Conservation (phyloP, 2,888 invertebrate genomes). For the Cantharis rufa region DNA sequence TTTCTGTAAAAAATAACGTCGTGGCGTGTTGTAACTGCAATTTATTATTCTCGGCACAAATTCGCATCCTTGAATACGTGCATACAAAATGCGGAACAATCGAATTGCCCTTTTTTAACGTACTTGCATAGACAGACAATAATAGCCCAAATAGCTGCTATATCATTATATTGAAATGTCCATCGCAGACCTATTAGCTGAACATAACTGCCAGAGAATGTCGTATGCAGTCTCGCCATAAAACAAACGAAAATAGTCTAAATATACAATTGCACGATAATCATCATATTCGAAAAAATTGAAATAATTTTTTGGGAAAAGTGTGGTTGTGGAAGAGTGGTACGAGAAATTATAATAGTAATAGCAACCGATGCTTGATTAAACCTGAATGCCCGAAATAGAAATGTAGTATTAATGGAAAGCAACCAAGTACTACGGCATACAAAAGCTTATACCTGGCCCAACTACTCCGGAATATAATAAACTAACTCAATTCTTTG, state of each 20-base stretch:
- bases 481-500: constrained; percentile 12
- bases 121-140: constrained; percentile 39
- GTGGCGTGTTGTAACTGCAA: constrained; percentile 37
- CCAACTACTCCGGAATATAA: constrained; percentile 12
- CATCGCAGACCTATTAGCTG: constrained; percentile 50
- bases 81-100: constrained; percentile 38
- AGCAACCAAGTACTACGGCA: constrained; percentile 26
- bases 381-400: neutral
- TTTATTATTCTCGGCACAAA: constrained; percentile 43
- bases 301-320: neutral
- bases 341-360: neutral
- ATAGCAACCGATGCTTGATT: neutral
- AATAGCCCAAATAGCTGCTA: constrained; percentile 40
- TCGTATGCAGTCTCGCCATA: constrained; percentile 49
- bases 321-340: neutral
- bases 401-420: constrained; percentile 24
- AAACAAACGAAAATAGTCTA: constrained; percentile 47
- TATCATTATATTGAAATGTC: constrained; percentile 53
- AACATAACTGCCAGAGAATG: constrained; percentile 50
- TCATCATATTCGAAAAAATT: neutral
- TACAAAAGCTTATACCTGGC: constrained; percentile 26
- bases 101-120: constrained; percentile 40
- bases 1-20: constrained; percentile 30
- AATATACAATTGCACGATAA: constrained; percentile 18
- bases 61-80: constrained; percentile 42